These are phyloP conservation scores for Syndactyla subalaris DNA, from an alignment of 2,797 vertebrate genomes.

Conservation along the genomic window DNA sequence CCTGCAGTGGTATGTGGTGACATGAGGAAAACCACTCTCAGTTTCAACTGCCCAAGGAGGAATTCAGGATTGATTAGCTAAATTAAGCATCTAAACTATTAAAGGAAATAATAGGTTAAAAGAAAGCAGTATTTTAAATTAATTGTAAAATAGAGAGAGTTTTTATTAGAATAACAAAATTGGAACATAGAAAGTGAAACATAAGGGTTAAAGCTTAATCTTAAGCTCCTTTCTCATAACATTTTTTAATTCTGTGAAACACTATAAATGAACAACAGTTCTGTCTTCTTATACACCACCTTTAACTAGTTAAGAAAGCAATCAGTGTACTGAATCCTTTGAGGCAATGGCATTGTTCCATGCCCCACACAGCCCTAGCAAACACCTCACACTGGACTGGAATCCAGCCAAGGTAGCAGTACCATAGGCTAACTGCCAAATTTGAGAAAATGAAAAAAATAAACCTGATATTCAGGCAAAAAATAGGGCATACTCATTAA, in stretches of 20 bases:
- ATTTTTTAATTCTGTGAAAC: neutral
- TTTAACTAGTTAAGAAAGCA: neutral
- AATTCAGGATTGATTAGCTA: neutral
- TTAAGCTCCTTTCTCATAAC: neutral
- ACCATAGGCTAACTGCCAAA: slow-evolving; percentile 36
- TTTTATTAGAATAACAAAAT: neutral
- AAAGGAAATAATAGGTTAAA: neutral
- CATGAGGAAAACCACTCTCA: neutral
- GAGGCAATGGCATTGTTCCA: neutral
- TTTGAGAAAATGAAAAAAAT: slow-evolving; percentile 12
- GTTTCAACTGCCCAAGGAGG: neutral
- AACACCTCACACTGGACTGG: slow-evolving; percentile 16
- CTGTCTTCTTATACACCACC: neutral
- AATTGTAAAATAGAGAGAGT: neutral
- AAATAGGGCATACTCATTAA: neutral
- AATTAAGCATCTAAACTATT: neutral
- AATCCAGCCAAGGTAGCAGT: slow-evolving; percentile 16
- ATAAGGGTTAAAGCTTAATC: neutral
- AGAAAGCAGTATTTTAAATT: neutral
- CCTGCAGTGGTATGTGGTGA: neutral
- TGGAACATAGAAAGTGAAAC: neutral
- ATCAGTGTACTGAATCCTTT: neutral
- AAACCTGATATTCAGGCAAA: slow-evolving; percentile 35
- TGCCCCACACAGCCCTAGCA: neutral
- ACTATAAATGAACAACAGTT: neutral